Evolutionary conservation across 2,113 vertebrate species (phyloP), one percentile per base, ranked within the genome.

Genomic region (Beaufortia kweichowensis): DNA sequence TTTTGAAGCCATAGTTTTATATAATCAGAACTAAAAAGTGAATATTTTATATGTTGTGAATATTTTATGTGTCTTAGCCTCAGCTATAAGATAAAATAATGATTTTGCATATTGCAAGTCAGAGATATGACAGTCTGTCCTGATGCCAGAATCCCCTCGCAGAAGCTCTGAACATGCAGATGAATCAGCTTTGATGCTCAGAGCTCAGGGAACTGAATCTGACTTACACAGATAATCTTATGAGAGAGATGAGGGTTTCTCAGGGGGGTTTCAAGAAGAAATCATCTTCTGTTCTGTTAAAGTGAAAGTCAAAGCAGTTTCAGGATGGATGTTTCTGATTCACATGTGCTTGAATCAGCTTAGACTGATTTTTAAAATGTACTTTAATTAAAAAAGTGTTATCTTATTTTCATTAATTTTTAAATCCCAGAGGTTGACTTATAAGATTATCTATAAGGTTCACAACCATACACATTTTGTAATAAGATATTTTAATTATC

Each of bases 191-290:
- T 62, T 71, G 14, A 56, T 71, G 46, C 26, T 3, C 65, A 55
- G 9, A 6, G 64, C 75, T 60, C 75, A 50, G 26, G 31, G 67
- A 39, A 69, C 31, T 50, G 21, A 41, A 39, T 69, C 65, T 50
- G 75, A 68, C 33, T 77, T 39, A 28, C 41, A 31, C 64, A 53
- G 53, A 70, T 14, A 35, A 14, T 63, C 26, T 53, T 71, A 7
- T 55, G 28, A 63, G 43, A 62, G 43, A 17, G 31, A 55, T 61
- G 43, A 70, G 43, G 76, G 35, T 29, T 63, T 63, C 57, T 63
- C 61, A 28, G 59, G 23, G 67, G 60, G 29, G 35, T 63, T 53
- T 55, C 59, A 72, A 46, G 8, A 55, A 33, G 46, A 62, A n/a
- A 69, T 8, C 39, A 43, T 46, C 39, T 31, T 43, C 55, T 28